These are phyloP conservation scores for Rhabdornis inornatus DNA, from an alignment of 2,113 vertebrate genomes.

Conservation along the genomic window DNA sequence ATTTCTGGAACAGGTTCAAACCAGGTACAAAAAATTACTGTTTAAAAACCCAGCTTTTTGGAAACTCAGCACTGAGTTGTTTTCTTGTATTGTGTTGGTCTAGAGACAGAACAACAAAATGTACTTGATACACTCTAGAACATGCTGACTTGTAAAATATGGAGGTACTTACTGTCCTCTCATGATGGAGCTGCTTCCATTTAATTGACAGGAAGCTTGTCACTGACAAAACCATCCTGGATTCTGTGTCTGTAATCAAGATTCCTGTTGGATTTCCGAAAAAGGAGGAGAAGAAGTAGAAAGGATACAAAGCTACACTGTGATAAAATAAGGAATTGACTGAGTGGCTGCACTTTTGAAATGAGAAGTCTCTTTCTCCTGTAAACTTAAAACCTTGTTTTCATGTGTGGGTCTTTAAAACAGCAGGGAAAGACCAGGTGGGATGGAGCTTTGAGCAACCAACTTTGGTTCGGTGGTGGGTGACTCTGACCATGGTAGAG, in stretches of 20 bases:
- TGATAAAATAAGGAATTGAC: not conserved
- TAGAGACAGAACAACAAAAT: not conserved
- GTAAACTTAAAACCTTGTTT: not conserved
- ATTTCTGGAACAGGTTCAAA: not conserved
- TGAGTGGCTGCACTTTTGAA: not conserved
- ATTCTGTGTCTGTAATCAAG: not conserved
- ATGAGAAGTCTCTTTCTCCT: not conserved
- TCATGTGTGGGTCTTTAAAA: not conserved
- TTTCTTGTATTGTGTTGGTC: not conserved
- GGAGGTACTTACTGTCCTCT: not conserved
- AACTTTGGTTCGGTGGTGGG: not conserved
- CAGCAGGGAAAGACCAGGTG: not conserved
- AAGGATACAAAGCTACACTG: not conserved
- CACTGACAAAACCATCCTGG: not conserved
- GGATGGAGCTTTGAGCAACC: not conserved
- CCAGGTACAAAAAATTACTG: not conserved
- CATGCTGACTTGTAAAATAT: not conserved
- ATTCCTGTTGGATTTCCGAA: not conserved
- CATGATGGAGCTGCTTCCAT: not conserved
- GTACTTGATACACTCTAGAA: not conserved
- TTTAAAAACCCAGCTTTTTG: not conserved
- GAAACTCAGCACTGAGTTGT: not conserved
- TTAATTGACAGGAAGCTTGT: not conserved
- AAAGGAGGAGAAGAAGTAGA: not conserved
- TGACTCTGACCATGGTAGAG: not conserved